Base-by-base conservation (phyloP, 2,888 invertebrate genomes). In the Eupithecia inturbata region DNA sequence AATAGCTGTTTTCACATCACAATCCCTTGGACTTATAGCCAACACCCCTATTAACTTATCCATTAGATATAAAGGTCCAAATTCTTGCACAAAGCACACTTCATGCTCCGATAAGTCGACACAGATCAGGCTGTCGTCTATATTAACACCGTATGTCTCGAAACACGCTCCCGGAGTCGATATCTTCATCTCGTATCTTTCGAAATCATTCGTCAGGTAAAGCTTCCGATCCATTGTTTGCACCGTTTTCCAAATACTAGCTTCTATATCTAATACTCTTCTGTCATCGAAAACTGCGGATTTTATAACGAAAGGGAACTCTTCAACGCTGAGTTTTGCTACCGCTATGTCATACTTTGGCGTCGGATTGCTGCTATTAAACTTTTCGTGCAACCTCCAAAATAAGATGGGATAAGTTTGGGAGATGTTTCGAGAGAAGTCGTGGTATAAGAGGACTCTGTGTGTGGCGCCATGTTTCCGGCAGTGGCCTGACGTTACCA, bases 401-500 rank as follows among this genome's bases (percentile, higher is more conserved):
- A 89, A 88, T 0, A 91, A 68, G 1, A 93, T 84, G 0, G 90
- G 90, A 63, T 92, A 91, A 0, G 91, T 91, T 45, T 88, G 86
- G 0, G 88, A 88, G 45, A 78, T 80, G 77, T 93, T 93, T 1
- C 83, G 82, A 0, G 86, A 78, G 64, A 87, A 92, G 67, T 93
- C 91, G 73, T 89, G 82, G 71, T 89, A 87, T 0, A 93, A 79
- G 0, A 94, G 80, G 0, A 91, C 88, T 4, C 91, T 80, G 80
- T 93, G 91, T 0, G 86, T 89, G 0, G 89, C 79, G 0, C 87
- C 88, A 3, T 82, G 81, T 16, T 71, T 82, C 60, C 89, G 83
- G 80, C 93, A 94, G 76, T 93, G 93, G 0, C 93, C 93, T 0
- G 93, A 86, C 0, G 92, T 91, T 0, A 94, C 85, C 0, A 91